Evolutionary conservation across 1,140 invertebrate species (phyloP).

Genomic region (Helicorthomorpha holstii): DNA sequence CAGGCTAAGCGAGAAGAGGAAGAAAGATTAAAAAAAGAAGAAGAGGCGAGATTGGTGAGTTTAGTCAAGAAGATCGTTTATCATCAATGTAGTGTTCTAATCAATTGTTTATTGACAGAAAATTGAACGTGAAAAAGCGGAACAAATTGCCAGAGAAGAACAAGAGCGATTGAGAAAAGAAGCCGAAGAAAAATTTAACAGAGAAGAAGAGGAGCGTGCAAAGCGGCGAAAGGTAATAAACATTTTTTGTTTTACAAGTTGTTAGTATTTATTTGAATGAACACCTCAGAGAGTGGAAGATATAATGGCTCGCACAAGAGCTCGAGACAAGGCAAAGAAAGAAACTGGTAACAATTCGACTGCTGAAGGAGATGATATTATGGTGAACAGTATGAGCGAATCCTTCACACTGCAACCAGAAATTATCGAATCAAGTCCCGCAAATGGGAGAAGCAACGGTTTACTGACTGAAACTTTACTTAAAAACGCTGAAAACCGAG

Average conservation of each 20-base stretch:
- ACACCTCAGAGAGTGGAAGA: conserved; percentile 44
- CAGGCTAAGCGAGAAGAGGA: conserved; percentile 19
- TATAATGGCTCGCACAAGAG: conserved; percentile 61
- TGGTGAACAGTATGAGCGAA: neutral
- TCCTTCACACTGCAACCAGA: neutral
- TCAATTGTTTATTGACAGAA: conserved; percentile 25
- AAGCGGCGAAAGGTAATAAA: conserved; percentile 39
- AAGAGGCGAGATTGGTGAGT: conserved; percentile 12
- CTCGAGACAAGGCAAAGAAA: too few species aligned
- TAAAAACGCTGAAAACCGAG: neutral
- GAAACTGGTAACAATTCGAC: conserved; percentile 20
- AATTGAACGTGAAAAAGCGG: conserved; percentile 19
- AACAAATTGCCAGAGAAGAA: conserved; percentile 19
- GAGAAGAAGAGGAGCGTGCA: conserved; percentile 61
- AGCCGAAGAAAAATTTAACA: conserved; percentile 50
- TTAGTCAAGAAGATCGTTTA: neutral
- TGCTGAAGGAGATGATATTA: neutral
- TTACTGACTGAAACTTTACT: neutral
- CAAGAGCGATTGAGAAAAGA: conserved; percentile 37
- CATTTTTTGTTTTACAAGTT: neutral
- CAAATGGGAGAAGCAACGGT: neutral
- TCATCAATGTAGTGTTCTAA: conserved; percentile 1
- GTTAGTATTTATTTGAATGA: neutral
- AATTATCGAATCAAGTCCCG: neutral
- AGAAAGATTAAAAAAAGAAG: conserved; percentile 17